Evolutionary conservation across 2,113 vertebrate genomes (phyloP), one percentile per base, ranked within the genome.

Genomic region (Gadus chalcogrammus): DNA sequence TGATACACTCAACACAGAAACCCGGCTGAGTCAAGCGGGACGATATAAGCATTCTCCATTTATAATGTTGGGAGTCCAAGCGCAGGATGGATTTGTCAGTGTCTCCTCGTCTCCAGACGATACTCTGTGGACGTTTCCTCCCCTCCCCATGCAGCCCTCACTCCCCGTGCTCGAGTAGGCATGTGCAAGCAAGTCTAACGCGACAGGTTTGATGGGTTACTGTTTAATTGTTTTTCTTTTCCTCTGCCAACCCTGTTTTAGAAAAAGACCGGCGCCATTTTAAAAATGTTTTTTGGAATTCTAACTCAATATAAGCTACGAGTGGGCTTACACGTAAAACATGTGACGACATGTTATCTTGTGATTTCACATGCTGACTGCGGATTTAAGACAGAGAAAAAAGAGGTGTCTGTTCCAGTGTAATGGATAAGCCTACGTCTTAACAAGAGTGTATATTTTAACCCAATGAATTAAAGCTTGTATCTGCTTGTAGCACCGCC

Each of bases 21-120:
- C 70, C 56, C 73, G 58, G 65, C 78, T 70, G 79, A 91, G 81
- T 69, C 84, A 86, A 90, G 81, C 82, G 67, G 88, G 84, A 84
- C 75, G 65, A 81, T 85, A 90, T 92, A 90, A 86, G 84, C 86
- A 85, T 88, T 88, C 85, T 88, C 76, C 64, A 67, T 83, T 62
- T 76, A 78, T 87, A 83, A 88, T 83, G 78, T 89, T 86, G 8
- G 88, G 75, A 86, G 83, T 77, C 84, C 68, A 82, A 77, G 78
- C 73, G 86, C 82, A 85, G 86, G 81, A 88, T 73, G 79, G 79
- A 90, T 90, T 88, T 87, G 79, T 89, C 89, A 88, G 78, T 88
- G 89, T 89, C 87, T 88, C 69, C 78, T 79, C 82, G 74, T 84
- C 82, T 85, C 82, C 69, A 76, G 65, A 79, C 87, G 86, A 91